These are phyloP conservation scores for Bombus waltoni DNA, from an alignment of 1,140 invertebrate species.

Conservation along the genomic window DNA sequence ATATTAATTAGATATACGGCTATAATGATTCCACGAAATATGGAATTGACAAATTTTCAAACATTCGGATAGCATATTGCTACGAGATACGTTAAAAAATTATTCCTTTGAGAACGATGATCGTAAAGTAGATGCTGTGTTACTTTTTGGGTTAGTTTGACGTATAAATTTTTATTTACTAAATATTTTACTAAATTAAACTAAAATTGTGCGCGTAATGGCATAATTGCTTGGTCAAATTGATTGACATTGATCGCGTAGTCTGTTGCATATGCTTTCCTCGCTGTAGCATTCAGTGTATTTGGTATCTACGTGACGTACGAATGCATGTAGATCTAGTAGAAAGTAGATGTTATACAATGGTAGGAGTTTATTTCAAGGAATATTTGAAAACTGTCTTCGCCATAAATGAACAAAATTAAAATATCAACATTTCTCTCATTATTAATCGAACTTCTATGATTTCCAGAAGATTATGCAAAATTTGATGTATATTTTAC, in stretches of 20 bases:
- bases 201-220: neutral
- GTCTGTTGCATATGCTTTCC: neutral
- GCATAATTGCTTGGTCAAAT: neutral
- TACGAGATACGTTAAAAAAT: neutral
- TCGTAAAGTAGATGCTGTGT: too few relatives aligned
- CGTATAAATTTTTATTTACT: neutral
- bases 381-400: neutral
- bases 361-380: neutral
- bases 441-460: too few relatives aligned
- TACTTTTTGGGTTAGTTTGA: neutral
- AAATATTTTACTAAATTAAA: neutral
- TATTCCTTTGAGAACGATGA: too few relatives aligned
- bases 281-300: neutral
- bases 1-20: neutral
- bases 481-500: too few relatives aligned
- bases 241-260: constrained; percentile 35
- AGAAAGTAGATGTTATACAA: too few relatives aligned
- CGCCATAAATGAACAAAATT: neutral
- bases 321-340: too few relatives aligned
- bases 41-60: neutral
- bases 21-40: neutral
- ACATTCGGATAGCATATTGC: too few relatives aligned
- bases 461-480: too few relatives aligned
- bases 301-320: too few relatives aligned
- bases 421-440: too few relatives aligned